Evolutionary conservation across 1,140 invertebrate species (phyloP).

Genomic region (Galendromus occidentalis): DNA sequence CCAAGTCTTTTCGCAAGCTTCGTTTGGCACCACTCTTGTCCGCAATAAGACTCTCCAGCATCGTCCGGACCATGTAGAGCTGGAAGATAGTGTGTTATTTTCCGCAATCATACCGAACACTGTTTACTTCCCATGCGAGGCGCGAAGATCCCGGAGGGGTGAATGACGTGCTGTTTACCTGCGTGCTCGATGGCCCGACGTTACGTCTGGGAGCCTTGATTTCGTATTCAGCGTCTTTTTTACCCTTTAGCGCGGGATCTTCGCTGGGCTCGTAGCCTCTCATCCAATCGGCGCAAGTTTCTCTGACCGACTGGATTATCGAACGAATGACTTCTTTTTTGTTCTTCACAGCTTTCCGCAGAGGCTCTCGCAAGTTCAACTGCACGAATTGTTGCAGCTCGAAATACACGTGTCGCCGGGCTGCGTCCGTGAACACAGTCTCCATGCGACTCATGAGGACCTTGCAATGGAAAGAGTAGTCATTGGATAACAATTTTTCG

Average conservation of each 20-base stretch:
- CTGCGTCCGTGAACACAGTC: constrained; percentile 88
- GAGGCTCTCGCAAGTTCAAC: constrained; percentile 62
- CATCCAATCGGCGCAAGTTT: constrained; percentile 91
- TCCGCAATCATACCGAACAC: neutral
- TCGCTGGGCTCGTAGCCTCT: constrained; percentile 71
- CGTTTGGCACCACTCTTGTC: constrained; percentile 90
- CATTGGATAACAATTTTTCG: too few relatives aligned
- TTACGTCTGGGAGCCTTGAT: constrained; percentile 80
- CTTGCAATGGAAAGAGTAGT: too few relatives aligned
- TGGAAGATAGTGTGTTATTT: constrained; percentile 25
- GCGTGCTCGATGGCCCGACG: constrained; percentile 47
- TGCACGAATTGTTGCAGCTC: constrained; percentile 97
- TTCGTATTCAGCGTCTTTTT: constrained; percentile 82
- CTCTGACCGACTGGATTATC: constrained; percentile 79
- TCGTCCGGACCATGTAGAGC: constrained; percentile 96
- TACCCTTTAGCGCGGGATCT: constrained; percentile 81
- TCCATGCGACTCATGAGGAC: constrained; percentile 85
- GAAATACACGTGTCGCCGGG: constrained; percentile 78
- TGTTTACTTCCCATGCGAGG: too few relatives aligned
- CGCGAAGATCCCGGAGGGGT: neutral
- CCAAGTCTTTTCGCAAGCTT: constrained; percentile 85
- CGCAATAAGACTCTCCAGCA: constrained; percentile 90
- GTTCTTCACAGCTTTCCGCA: constrained; percentile 91
- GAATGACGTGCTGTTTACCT: constrained; percentile 22
- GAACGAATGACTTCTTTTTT: constrained; percentile 88